Evolutionary conservation across 2,113 vertebrate genomes (phyloP), one percentile per base, ranked within the genome.

Genomic region (Hypocryptadius cinnamomeus): DNA sequence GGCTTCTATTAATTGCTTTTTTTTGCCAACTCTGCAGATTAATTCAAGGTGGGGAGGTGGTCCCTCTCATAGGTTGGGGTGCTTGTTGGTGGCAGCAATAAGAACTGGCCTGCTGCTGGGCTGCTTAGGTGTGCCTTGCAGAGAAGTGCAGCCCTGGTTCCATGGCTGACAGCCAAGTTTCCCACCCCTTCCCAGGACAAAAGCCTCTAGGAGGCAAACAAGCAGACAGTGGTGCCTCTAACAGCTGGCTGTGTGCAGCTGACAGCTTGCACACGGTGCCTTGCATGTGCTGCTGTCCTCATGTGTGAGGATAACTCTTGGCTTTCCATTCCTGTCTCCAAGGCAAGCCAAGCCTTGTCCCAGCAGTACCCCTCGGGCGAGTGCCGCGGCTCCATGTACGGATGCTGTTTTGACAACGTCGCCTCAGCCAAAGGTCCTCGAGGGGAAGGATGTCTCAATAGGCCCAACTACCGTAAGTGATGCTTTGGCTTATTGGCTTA

Each of bases 371-470:
- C 98, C 25, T 96, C 96, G 1, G 90, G 91, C 0, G 96, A 98
- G 85, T 99, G 99, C 80, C 97, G 98, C 4, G 51, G 68, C 72
- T 98, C 99, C 72, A 24, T 72, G 53, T 99, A 98, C 1, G 99
- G 99, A 70, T 99, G 99, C 96, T 99, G 99, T 69, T 99, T 97
- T 82, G 99, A 99, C 96, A 97, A 98, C 2, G 37, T 97, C 15
- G 97, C 98, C 31, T 94, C 97, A 11, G 99, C 99, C 25, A 89
- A 71, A 1, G 99, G 99, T 11, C 98, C 98, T 86, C 96, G 66
- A n/a, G 99, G 98, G 48, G 99, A 99, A 94, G 98, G 98, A 83
- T 99, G 99, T 87, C 96, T 91, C 61, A 92, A 95, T 56, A 97
- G 96, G 68, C 98, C 98, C 68, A 92, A 73, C 92, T 95, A 98